phyloP scores from a whole-genome alignment of 2,113 vertebrate genomes.

The Fulmarus glacialis region DNA sequence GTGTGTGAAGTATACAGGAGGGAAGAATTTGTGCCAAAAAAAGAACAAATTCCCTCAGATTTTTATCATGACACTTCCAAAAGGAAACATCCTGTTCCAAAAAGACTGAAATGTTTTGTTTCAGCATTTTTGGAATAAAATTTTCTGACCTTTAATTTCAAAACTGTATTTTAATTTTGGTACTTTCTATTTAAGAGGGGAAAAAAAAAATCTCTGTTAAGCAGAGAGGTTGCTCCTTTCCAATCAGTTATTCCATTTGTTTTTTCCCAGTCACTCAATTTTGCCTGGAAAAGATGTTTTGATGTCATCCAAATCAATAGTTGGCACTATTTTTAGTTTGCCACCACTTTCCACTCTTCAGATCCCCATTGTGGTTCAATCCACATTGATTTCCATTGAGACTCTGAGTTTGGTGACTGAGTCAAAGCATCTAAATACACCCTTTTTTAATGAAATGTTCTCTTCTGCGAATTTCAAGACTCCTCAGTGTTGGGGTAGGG shows the following conservation, averaged over 20 bases:
- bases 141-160: neutral
- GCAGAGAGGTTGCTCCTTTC: neutral
- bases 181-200: neutral
- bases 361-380: neutral
- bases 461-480: neutral
- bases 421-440: neutral
- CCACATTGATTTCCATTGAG: neutral
- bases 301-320: neutral
- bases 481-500: neutral
- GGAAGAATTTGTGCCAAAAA: neutral
- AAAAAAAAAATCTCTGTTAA: neutral
- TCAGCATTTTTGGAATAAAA: neutral
- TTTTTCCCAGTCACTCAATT: neutral
- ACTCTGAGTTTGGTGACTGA: neutral
- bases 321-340: neutral
- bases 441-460: neutral
- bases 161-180: neutral
- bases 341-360: neutral
- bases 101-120: neutral
- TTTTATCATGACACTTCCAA: neutral
- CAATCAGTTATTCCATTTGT: neutral
- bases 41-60: neutral
- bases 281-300: neutral
- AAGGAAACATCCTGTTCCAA: neutral
- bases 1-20: neutral